phyloP scores from a whole-genome alignment of 2,888 invertebrate genomes.

The Lasioglossum marginatum region DNA sequence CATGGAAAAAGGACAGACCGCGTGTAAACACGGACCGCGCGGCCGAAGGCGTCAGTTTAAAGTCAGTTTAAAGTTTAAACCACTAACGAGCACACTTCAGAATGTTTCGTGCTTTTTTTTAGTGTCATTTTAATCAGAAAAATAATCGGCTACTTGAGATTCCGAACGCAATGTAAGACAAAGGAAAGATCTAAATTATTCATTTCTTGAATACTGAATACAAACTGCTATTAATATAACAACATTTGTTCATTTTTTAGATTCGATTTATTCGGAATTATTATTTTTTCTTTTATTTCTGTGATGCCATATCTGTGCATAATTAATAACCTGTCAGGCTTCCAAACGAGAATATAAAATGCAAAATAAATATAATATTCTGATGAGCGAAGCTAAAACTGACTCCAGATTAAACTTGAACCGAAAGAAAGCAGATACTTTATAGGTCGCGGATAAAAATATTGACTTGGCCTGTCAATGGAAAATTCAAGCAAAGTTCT shows the following conservation, averaged over 20 bases:
- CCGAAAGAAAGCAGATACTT: neutral
- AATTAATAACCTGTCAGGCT: neutral
- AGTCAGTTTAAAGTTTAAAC: too few relatives aligned
- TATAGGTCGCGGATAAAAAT: conserved; percentile 56
- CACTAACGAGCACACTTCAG: too few relatives aligned
- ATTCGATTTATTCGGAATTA: neutral
- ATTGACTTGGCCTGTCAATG: conserved; percentile 51
- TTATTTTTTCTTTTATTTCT: neutral
- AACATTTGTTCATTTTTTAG: neutral
- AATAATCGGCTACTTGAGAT: neutral
- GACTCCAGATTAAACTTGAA: neutral
- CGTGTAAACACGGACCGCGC: too few relatives aligned
- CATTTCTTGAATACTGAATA: neutral
- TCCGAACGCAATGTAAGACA: neutral
- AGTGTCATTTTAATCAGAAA: too few relatives aligned
- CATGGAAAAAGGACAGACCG: too few relatives aligned
- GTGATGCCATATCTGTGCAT: neutral
- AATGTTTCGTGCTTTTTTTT: too few relatives aligned
- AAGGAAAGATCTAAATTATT: neutral
- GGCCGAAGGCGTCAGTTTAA: too few relatives aligned
- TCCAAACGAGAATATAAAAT: neutral
- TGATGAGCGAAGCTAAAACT: conserved; percentile 1
- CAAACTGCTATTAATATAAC: neutral
- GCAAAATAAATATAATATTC: neutral
- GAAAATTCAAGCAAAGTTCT: conserved; percentile 33